These are phyloP conservation scores for Burhinus bistriatus DNA, from an alignment of 2,113 vertebrate genomes.

Conservation along the genomic window DNA sequence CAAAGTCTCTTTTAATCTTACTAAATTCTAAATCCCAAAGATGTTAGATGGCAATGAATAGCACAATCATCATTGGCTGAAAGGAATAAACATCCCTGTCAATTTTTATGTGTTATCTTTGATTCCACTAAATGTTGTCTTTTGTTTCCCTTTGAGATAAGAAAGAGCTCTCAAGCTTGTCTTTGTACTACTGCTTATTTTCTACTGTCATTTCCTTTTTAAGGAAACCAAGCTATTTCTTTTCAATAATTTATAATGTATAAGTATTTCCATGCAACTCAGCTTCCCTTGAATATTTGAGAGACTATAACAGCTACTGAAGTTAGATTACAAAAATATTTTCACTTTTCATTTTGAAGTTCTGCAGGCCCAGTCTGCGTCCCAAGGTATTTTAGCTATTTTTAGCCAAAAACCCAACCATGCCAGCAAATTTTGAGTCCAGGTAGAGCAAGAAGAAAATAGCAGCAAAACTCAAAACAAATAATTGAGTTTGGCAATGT, in stretches of 20 bases:
- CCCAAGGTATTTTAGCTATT: not conserved
- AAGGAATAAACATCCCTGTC: not conserved
- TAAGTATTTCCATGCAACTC: not conserved
- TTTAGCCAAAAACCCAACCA: not conserved
- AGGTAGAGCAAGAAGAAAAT: not conserved
- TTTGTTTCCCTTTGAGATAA: not conserved
- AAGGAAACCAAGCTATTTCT: not conserved
- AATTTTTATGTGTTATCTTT: not conserved
- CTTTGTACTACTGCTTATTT: not conserved
- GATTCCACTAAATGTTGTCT: not conserved
- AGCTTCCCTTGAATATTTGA: not conserved
- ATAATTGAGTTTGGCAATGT: not conserved
- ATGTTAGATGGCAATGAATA: not conserved
- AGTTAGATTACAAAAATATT: not conserved
- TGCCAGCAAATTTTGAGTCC: not conserved
- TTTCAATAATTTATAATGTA: not conserved
- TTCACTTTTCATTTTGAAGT: not conserved
- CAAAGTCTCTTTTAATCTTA: not conserved
- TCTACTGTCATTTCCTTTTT: not conserved
- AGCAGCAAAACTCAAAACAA: not conserved
- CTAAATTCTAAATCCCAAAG: not conserved
- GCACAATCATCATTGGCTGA: not conserved
- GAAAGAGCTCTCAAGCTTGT: not conserved
- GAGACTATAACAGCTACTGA: not conserved
- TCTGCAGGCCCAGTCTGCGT: not conserved